Evolutionary conservation across 2,888 invertebrate genomes (phyloP).

Genomic region (Gymnoscelis rufifasciata): DNA sequence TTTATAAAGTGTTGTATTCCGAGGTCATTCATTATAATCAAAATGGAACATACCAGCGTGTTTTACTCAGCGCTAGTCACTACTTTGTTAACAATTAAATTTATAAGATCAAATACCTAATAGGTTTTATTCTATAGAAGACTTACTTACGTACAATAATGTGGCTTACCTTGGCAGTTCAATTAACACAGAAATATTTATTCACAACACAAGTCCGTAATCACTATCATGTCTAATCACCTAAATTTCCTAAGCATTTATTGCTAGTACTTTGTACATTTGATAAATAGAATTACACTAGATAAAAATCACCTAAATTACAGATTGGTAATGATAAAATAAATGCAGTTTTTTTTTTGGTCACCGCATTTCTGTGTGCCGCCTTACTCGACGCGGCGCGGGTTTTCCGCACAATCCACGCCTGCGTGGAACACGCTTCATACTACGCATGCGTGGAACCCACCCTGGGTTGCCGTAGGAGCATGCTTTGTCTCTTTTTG

Average conservation of each 20-base stretch:
- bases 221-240: slow-evolving; percentile 13
- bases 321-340: slow-evolving; percentile 26
- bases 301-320: slow-evolving; percentile 16
- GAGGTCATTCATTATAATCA: too few relatives aligned
- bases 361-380: slow-evolving; percentile 38
- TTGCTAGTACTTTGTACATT: slow-evolving; percentile 17
- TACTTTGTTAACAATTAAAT: too few relatives aligned
- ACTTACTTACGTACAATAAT: not conserved
- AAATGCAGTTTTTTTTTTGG: slow-evolving; percentile 34
- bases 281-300: slow-evolving; percentile 13
- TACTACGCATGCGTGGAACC: slow-evolving; percentile 59
- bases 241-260: slow-evolving; percentile 7
- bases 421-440: slow-evolving; percentile 48
- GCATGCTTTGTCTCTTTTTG: slow-evolving; percentile 53
- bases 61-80: too few relatives aligned
- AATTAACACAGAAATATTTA: slow-evolving; percentile 12
- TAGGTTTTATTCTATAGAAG: too few relatives aligned
- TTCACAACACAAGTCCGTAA: slow-evolving; percentile 16
- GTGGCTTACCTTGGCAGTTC: not conserved
- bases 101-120: too few relatives aligned
- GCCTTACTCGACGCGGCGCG: slow-evolving; percentile 19
- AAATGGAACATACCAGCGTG: too few relatives aligned
- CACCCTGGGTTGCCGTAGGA: slow-evolving; percentile 37
- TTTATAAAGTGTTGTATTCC: too few relatives aligned
- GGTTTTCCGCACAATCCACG: slow-evolving; percentile 48